These are phyloP conservation scores for Potorous gilbertii DNA, from an alignment of 2,797 vertebrate species.

Conservation along the genomic window DNA sequence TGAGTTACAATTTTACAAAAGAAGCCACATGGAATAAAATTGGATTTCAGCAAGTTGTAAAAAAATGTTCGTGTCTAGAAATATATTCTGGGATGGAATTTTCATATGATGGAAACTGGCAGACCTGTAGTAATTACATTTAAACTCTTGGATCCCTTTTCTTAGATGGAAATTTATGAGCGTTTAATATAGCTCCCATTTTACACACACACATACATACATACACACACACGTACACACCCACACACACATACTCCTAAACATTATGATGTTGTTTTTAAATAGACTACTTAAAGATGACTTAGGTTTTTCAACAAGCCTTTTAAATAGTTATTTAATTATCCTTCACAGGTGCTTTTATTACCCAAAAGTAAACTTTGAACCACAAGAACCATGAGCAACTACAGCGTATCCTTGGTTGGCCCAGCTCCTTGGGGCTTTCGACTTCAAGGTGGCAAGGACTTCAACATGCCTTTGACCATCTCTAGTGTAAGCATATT, in stretches of 20 bases:
- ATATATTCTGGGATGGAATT: conserved; percentile 47
- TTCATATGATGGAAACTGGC: conserved; percentile 62
- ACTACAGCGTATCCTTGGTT: conserved; percentile 92
- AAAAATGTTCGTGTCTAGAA: conserved; percentile 47
- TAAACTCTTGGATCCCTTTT: conserved; percentile 57
- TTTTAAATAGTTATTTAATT: conserved; percentile 70
- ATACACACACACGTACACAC: not conserved
- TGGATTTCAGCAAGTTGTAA: conserved; percentile 43
- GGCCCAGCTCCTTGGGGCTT: conserved; percentile 98
- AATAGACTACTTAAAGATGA: not conserved
- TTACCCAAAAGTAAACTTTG: conserved; percentile 73
- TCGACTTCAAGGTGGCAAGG: conserved; percentile 98
- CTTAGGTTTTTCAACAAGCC: conserved; percentile 35
- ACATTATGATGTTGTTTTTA: conserved; percentile 49
- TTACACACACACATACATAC: not conserved
- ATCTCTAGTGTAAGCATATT: conserved; percentile 93
- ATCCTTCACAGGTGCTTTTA: conserved; percentile 77
- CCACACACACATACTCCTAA: not conserved
- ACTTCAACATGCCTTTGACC: conserved; percentile 98
- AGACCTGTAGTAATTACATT: conserved; percentile 38
- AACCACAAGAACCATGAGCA: conserved; percentile 90
- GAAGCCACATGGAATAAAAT: conserved; percentile 31
- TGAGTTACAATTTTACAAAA: conserved; percentile 49
- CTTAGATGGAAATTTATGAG: conserved; percentile 46
- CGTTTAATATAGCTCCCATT: conserved; percentile 28